Base-by-base conservation (phyloP, 30 jellyfish, hydroid and myxozoan genomes). In the Turritopsis dohrnii region DNA sequence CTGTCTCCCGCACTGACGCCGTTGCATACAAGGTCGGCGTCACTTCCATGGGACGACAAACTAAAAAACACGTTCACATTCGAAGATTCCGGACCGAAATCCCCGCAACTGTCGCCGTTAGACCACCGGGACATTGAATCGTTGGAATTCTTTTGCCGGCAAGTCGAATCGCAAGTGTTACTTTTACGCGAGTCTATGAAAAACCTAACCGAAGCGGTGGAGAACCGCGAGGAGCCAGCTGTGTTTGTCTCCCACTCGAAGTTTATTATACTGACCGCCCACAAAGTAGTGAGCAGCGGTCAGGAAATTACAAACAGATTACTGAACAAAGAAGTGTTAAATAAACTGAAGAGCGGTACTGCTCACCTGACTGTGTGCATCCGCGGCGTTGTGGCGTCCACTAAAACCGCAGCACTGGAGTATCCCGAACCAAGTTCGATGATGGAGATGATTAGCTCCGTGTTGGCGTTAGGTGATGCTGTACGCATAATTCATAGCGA, bases 51-150 rank as follows among this genome's bases (percentile, higher is more conserved):
- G 90, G 96, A 94, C 81, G 94, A 89, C 18, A 86, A 77, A 71
- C 79, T 83, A 19, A 82, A 82, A 94, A 88, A 71, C 84, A 60
- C 90, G 94, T 66, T 94, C 94, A 19, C 91, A 86, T 75, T 88
- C 91, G 82, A 72, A 66, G 89, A 96, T 90, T 25, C 76, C 86
- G 93, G 96, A 81, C 83, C 89, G 85, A 83, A 85, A 80, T 81
- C 88, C 18, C 41, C 79, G 17, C 84, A 88, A 30, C 88, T 94
- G 25, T 86, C 96, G 1, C 82, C 88, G 52, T 84, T 94, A 53
- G 99, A 94, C 72, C 99, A 94, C 54, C 86, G 99, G 31, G 99
- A 94, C 60, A 85, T 94, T 22, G 99, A 94, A 66, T 88, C 99
- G 27, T 60, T 94, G 28, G 88, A 73, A 20, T 94, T 94, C 85